These are phyloP conservation scores for Lycodopsis pacificus DNA, from an alignment of 2,797 vertebrate genomes.

Conservation along the genomic window DNA sequence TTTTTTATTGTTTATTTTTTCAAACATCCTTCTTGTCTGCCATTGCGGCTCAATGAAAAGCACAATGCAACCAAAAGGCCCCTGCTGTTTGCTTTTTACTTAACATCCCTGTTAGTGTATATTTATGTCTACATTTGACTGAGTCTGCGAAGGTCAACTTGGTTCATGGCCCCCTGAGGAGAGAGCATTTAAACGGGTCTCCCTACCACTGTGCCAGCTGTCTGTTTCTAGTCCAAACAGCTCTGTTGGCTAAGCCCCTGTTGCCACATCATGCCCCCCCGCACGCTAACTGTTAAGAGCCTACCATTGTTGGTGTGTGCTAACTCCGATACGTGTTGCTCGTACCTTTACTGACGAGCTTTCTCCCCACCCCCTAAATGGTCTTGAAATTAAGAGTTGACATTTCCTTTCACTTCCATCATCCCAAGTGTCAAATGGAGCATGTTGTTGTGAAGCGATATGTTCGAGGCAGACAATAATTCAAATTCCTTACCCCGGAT, in stretches of 20 bases:
- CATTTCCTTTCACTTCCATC: slow-evolving; percentile 34
- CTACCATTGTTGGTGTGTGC: slow-evolving; percentile 17
- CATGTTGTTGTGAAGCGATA: slow-evolving; percentile 38
- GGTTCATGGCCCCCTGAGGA: slow-evolving; percentile 45
- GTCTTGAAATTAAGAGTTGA: slow-evolving; percentile 29
- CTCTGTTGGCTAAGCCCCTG: slow-evolving; percentile 59
- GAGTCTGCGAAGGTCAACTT: slow-evolving; percentile 48
- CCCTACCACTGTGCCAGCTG: slow-evolving; percentile 53
- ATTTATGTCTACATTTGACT: slow-evolving; percentile 42
- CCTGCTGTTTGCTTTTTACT: slow-evolving; percentile 10
- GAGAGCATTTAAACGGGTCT: slow-evolving; percentile 48
- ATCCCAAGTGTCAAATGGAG: slow-evolving; percentile 47
- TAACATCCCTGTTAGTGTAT: slow-evolving; percentile 2
- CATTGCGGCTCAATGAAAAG: slow-evolving; percentile 18
- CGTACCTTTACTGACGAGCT: slow-evolving; percentile 14
- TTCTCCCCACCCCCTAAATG: not conserved
- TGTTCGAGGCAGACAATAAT: slow-evolving; percentile 50
- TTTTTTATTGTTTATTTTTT: slow-evolving; percentile 6
- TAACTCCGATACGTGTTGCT: slow-evolving; percentile 18
- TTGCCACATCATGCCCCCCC: slow-evolving; percentile 68
- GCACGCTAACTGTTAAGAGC: slow-evolving; percentile 38
- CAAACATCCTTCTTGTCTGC: slow-evolving; percentile 17
- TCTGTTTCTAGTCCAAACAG: slow-evolving; percentile 71
- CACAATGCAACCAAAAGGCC: slow-evolving; percentile 13
- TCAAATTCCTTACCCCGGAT: slow-evolving; percentile 46